A percentile compares a stretch with the other conserved stretches of the same genome.
phyloP scores from a whole-genome alignment of 2,113 vertebrate genomes.

The Vidua chalybeata region DNA sequence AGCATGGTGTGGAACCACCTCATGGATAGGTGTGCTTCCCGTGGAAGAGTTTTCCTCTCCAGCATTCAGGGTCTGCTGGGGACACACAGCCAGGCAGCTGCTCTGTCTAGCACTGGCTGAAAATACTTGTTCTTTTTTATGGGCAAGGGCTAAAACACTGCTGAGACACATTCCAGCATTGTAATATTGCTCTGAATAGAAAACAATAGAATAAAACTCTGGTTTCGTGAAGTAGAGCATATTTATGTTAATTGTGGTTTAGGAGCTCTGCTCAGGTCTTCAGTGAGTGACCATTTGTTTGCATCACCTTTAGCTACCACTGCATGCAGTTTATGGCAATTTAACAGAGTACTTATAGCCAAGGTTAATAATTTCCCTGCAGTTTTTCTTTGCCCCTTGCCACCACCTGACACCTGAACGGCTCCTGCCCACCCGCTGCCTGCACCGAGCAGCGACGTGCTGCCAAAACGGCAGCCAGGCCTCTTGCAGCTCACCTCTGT shows the following conservation, averaged over 20 bases:
- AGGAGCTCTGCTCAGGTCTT: background rate
- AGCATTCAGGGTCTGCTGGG: background rate
- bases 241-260: slow-evolving; percentile 24
- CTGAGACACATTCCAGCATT: background rate
- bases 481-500: background rate
- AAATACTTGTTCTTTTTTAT: background rate
- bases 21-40: background rate
- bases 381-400: slow-evolving; percentile 53
- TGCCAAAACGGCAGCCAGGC: background rate
- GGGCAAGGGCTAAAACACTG: background rate
- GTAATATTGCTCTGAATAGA: background rate
- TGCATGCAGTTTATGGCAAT: slow-evolving; percentile 13
- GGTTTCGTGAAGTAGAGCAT: background rate
- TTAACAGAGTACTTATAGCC: slow-evolving; percentile 52
- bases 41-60: background rate
- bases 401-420: slow-evolving; percentile 35
- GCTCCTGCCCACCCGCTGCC: background rate
- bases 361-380: slow-evolving; percentile 29
- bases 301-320: background rate
- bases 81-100: background rate
- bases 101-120: background rate
- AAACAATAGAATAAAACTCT: background rate
- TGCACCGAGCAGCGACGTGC: rapidly evolving
- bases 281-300: slow-evolving; percentile 28
- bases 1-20: background rate